A percentile compares a stretch with the other conserved stretches of the same genome.
These are phyloP conservation scores for Tiphia femorata DNA, from an alignment of 2,888 invertebrate species.

Conservation along the genomic window DNA sequence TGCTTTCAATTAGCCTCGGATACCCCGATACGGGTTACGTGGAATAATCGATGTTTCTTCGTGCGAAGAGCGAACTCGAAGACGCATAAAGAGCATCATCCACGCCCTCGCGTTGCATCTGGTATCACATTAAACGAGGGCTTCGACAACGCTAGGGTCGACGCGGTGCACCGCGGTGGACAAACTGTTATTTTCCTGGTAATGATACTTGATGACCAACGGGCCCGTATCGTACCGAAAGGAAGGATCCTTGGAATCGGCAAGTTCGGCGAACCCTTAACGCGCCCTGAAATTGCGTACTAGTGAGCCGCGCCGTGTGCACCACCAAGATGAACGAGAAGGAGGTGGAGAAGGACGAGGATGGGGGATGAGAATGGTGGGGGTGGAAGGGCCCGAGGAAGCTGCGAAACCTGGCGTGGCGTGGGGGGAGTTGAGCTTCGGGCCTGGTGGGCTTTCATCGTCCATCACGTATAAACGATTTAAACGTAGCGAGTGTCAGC, in stretches of 20 bases:
- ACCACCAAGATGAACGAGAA: background rate
- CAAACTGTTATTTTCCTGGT: conserved; percentile 20
- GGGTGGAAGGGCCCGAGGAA: too few relatives aligned
- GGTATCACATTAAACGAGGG: conserved; percentile 3
- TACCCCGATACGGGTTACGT: too few relatives aligned
- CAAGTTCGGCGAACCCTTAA: conserved; percentile 14
- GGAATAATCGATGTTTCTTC: too few relatives aligned
- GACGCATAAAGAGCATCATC: background rate
- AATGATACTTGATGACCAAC: conserved; percentile 29
- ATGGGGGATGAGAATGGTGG: too few relatives aligned
- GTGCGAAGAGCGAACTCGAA: background rate
- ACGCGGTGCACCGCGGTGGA: too few relatives aligned
- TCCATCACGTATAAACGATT: conserved; percentile 54
- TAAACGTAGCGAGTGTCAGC: conserved; percentile 51
- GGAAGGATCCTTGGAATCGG: conserved; percentile 1
- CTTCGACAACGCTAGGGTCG: conserved; percentile 2
- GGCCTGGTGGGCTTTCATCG: conserved; percentile 36
- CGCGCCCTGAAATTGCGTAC: conserved; percentile 20
- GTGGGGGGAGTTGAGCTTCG: background rate
- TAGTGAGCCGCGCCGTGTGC: conserved; percentile 4
- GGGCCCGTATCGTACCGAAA: conserved; percentile 15
- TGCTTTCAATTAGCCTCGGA: too few relatives aligned
- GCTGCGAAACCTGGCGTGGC: too few relatives aligned
- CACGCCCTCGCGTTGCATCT: too few relatives aligned
- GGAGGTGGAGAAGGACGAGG: background rate